These are phyloP conservation scores for Euthynnus affinis DNA, from an alignment of 2,797 vertebrate genomes.

Conservation along the genomic window DNA sequence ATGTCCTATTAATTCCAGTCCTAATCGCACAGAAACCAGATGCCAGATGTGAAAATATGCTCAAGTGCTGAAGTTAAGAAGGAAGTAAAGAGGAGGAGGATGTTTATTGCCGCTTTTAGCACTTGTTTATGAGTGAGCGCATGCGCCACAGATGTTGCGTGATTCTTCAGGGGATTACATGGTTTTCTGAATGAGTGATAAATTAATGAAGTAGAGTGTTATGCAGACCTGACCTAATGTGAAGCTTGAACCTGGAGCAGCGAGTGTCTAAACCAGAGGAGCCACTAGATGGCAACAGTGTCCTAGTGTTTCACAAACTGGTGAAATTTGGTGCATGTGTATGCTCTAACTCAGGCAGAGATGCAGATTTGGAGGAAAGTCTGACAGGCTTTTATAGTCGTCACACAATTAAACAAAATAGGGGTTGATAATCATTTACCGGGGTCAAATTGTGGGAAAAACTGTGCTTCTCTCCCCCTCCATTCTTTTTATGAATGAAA, in stretches of 20 bases:
- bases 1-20: slow-evolving; percentile 51
- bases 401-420: slow-evolving; percentile 13
- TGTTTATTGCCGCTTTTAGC: slow-evolving; percentile 19
- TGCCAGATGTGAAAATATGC: slow-evolving; percentile 33
- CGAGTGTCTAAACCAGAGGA: slow-evolving; percentile 3
- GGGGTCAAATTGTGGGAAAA: neutral
- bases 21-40: slow-evolving; percentile 44
- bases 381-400: slow-evolving; percentile 12
- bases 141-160: neutral
- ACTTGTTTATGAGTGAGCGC: neutral
- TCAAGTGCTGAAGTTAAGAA: slow-evolving; percentile 20
- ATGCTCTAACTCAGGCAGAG: slow-evolving; percentile 20
- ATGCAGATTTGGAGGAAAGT: slow-evolving; percentile 37
- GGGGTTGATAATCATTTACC: neutral
- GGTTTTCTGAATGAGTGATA: slow-evolving; percentile 14
- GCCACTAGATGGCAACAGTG: slow-evolving; percentile 77
- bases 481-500: slow-evolving; percentile 2
- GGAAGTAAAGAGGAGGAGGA: slow-evolving; percentile 9
- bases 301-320: slow-evolving; percentile 17
- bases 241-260: neutral
- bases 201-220: slow-evolving; percentile 4
- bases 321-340: slow-evolving; percentile 42
- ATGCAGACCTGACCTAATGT: slow-evolving; percentile 13
- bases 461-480: neutral
- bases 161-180: slow-evolving; percentile 1